Evolutionary conservation across 2,113 vertebrate species (phyloP), one percentile per base, ranked within the genome.

Genomic region (Kobus ellipsiprymnus): DNA sequence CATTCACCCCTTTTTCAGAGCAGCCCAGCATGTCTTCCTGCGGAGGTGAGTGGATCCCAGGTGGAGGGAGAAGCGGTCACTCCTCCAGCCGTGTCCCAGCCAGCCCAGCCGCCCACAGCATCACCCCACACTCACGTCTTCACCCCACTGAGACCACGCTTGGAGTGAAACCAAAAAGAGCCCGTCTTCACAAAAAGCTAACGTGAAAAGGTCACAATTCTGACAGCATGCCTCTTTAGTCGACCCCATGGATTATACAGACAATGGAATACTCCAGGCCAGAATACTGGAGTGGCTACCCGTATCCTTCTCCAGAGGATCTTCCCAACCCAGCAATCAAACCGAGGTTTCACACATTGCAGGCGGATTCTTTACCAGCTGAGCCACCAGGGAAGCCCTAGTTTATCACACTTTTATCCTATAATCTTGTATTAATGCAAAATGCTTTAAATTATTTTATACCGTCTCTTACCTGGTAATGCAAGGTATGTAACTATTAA

Each of bases 31-130:
- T 1, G 5, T 44, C 5, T 50, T 13, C 54, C 16, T 14, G 36
- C 0, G 0, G 29, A 27, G 21, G 4, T 7, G 23, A 50, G n/a
- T 6, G n/a, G 40, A 9, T 27, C 40, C 19, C 55, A 16, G 29
- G 12, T 27, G 1, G 9, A 67, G 54, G 16, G 17, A 81, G 10
- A 46, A 81, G 40, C 50, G 8, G 17, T 12, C 27, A n/a, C 29
- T n/a, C 17, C 67, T 2, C 5, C 5, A 16, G 44, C 21, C 6
- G 2, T 36, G 67, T 13, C 80, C 78, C 77, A 25, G 46, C 25
- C 86, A 52, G 54, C 14, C 44, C 19, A 62, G 19, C 14, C 2
- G 4, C 14, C 33, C n/a, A 2, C 40, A 33, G 40, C 8, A 6
- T 48, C 80, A 5, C 57, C 33, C 17, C 46, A 17, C 29, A 57